Base-by-base conservation (phyloP, 2,113 vertebrate genomes). In the Prochilodus magdalenae region DNA sequence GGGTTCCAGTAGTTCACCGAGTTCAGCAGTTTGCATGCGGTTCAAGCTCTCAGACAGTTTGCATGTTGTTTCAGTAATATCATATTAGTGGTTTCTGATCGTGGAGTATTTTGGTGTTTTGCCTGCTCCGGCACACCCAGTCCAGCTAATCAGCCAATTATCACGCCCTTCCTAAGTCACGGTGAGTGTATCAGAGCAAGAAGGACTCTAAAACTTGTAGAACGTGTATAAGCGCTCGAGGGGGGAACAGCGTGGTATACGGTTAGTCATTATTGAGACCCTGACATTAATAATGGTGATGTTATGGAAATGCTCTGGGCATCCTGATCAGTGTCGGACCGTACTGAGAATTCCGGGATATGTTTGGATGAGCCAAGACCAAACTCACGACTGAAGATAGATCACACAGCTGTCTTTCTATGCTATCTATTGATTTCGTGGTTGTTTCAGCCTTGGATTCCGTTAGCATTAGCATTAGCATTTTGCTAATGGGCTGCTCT, bases 21-120 rank as follows among this genome's bases (percentile, higher is more conserved):
- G 36, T 62, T 47, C 36, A n/a, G 0, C 18, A 1, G 3, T 77
- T 33, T 77, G 75, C 63, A 67, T 67, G 36, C 55, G 18, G 22
- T 55, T 27, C n/a, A 53, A n/a, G 33, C 47, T 27, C 40, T 77
- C 20, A 2, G 7, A 26, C 55, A 18, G 24, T 79, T 79, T 79
- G 66, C 77, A 59, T 79, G 13, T 18, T 29, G 30, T 70, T 24
- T 53, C 66, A 20, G 53, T 79, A 71, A 8, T 29, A 10, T 26
- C 24, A 63, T 13, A 12, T 60, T n/a, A 24, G 57, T 26, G n/a
- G 57, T 60, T 26, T 13, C 22, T 60, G 57, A 1, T 26, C 57
- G n/a, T 60, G 57, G n/a, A 60, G n/a, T 26, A 22, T 60, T 60
- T 60, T 26, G 1, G 24, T 26, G 4, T 55, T 55, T 51, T 51